Evolutionary conservation across 2,797 vertebrate genomes (phyloP).

Genomic region (Melanotaenia parkinsoni): DNA sequence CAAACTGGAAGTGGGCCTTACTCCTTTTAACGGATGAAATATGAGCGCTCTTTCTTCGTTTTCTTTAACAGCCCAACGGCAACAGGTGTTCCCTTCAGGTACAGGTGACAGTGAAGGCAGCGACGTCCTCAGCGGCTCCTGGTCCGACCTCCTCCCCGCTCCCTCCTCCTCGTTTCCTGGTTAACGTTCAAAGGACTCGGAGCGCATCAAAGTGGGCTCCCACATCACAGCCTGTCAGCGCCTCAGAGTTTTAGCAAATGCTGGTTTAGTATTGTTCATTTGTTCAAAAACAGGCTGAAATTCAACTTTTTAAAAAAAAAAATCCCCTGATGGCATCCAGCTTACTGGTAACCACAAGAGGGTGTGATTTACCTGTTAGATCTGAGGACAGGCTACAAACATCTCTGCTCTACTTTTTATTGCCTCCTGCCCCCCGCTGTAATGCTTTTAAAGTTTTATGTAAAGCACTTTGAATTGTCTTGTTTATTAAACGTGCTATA

Average conservation of each 20-base stretch:
- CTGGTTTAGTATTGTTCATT: slow-evolving; percentile 38
- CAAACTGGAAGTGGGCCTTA: background rate
- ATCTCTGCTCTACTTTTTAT: no score
- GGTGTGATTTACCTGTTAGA: slow-evolving; percentile 57
- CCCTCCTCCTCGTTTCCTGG: slow-evolving; percentile 1
- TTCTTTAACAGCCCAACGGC: slow-evolving; percentile 13
- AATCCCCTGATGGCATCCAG: slow-evolving; percentile 32
- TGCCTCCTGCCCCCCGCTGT: no score
- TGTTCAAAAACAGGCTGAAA: slow-evolving; percentile 38
- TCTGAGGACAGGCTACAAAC: background rate
- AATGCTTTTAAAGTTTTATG: no score
- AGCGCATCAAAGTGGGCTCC: slow-evolving; percentile 29
- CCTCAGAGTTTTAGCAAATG: slow-evolving; percentile 23
- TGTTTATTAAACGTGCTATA: no score
- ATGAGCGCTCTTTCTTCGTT: slow-evolving; percentile 22
- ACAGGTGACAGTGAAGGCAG: slow-evolving; percentile 59
- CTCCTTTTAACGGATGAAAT: slow-evolving; percentile 41
- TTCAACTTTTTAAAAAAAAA: no score
- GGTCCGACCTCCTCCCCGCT: slow-evolving; percentile 19
- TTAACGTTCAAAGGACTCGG: slow-evolving; percentile 15
- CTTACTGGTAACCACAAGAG: slow-evolving; percentile 63
- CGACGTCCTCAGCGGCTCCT: slow-evolving; percentile 20
- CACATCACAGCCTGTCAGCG: slow-evolving; percentile 11
- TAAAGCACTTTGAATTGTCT: no score
- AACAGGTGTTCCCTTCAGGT: slow-evolving; percentile 70